Conservation (phyloP, 1,140 invertebrate species). For the Pogonomyrmex barbatus region DNA sequence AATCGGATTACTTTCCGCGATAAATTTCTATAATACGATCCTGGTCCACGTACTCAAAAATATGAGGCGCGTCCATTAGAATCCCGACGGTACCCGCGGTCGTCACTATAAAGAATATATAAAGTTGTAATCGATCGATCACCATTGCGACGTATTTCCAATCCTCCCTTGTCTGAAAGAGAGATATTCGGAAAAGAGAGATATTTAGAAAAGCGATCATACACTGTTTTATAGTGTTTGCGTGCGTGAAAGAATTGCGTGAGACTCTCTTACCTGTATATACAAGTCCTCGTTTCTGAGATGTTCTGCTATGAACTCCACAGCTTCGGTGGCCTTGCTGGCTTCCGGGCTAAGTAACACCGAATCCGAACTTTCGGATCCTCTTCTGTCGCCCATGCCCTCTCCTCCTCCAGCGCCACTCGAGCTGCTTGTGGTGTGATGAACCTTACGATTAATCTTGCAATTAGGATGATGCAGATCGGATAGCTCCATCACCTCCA, state of each 20-base stretch:
- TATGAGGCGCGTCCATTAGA: conserved; percentile 99
- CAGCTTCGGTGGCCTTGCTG: conserved; percentile 97
- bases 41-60: conserved; percentile 99
- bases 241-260: neutral
- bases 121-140: conserved; percentile 98
- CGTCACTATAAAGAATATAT: conserved; percentile 99
- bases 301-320: conserved; percentile 99
- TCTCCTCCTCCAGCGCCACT: conserved; percentile 88
- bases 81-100: conserved; percentile 98
- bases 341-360: conserved; percentile 96
- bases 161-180: conserved; percentile 96
- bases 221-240: neutral
- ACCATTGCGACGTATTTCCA: conserved; percentile 99
- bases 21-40: conserved; percentile 98
- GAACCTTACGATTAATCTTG: conserved; percentile 94
- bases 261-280: conserved; percentile 92
- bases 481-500: conserved; percentile 97
- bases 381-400: conserved; percentile 89
- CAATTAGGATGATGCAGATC: conserved; percentile 98
- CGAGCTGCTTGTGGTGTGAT: conserved; percentile 86
- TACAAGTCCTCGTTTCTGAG: conserved; percentile 98
- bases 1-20: conserved; percentile 92
- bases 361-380: conserved; percentile 96
- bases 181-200: neutral
- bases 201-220: neutral